Percentiles rank a stretch among this genome's conserved stretches.
These are phyloP conservation scores for Myoxocephalus aenaeus DNA, from an alignment of 2,797 vertebrate genomes.

Conservation along the genomic window DNA sequence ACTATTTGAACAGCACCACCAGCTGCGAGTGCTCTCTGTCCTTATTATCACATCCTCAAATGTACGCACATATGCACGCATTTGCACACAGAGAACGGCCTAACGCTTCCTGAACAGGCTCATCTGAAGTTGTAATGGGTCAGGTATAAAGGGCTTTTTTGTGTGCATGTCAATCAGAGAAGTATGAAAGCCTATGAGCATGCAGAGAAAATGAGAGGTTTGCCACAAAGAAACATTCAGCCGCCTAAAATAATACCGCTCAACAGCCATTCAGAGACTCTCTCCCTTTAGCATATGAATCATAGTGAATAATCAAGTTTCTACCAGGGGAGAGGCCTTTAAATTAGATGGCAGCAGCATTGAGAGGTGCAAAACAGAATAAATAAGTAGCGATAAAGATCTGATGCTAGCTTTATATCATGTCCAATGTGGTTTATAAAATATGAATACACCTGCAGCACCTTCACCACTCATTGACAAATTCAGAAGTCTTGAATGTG, in stretches of 20 bases:
- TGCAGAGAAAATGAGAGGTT: conserved; percentile 83
- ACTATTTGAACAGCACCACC: conserved; percentile 52
- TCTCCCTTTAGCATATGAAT: conserved; percentile 76
- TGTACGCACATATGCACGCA: conserved; percentile 12
- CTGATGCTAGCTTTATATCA: conserved; percentile 45
- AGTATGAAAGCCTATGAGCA: conserved; percentile 78
- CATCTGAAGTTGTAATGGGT: conserved; percentile 81
- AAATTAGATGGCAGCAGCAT: conserved; percentile 53
- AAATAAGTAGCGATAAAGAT: conserved; percentile 56
- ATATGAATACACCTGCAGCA: conserved; percentile 31
- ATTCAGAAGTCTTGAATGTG: conserved; percentile 1
- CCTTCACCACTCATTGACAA: neutral
- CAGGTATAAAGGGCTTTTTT: conserved; percentile 81
- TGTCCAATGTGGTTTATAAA: conserved; percentile 26
- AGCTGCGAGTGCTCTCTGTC: conserved; percentile 58
- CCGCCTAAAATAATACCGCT: conserved; percentile 74
- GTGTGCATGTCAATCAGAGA: conserved; percentile 82
- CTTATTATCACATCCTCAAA: conserved; percentile 57
- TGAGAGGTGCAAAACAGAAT: conserved; percentile 50
- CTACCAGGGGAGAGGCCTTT: conserved; percentile 52
- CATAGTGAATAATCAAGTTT: conserved; percentile 66
- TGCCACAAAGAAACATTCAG: conserved; percentile 80
- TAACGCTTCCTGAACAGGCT: conserved; percentile 61
- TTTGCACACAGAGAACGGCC: conserved; percentile 30
- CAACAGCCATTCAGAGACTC: conserved; percentile 69